Evolutionary conservation across 2,888 invertebrate species (phyloP), one percentile per base, ranked within the genome.

Genomic region (Protonemura montana): DNA sequence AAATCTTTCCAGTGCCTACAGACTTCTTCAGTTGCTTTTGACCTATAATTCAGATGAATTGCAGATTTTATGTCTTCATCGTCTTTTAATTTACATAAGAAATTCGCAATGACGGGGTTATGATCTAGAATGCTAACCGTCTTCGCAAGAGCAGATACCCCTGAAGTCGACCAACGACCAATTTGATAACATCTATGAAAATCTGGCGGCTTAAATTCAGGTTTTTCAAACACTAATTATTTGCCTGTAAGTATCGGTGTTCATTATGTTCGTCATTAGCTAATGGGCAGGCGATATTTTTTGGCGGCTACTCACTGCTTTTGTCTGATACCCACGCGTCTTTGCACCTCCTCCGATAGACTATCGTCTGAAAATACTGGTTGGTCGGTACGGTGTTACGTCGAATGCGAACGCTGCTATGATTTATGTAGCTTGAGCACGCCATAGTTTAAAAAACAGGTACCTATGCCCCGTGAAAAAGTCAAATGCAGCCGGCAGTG

Each of bases 401-500:
- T 82, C 83, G 82, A 87, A 83, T 35, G 84, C 83, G 82, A 87
- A 83, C 76, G 84, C 76, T 6, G 35, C 35, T 86, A 87, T 87
- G 87, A 87, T 87, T 87, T 87, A 87, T 87, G 87, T 76, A 30
- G 41, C 41, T 29, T 76, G 35, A 85, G 76, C 87, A 86, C 86
- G 87, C 87, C 81, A n/a, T 25, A 10, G 16, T 59, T 21, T 2
- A 1, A 59, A 59, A 59, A 59, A 10, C 59, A 59, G 59, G 59
- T 59, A 59, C 59, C 59, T 21, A 13, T 16, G 85, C 1, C 5
- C 21, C 59, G 21, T 21, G 6, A 59, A 59, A 59, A 59, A 21
- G 59, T 59, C 59, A 59, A 21, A 59, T 21, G 21, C 59, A 59
- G 59, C 59, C 59, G 59, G 59, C 59, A 10, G 59, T 7, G 7